Conservation (phyloP, 2,113 vertebrate species). For the Echinops telfairi region DNA sequence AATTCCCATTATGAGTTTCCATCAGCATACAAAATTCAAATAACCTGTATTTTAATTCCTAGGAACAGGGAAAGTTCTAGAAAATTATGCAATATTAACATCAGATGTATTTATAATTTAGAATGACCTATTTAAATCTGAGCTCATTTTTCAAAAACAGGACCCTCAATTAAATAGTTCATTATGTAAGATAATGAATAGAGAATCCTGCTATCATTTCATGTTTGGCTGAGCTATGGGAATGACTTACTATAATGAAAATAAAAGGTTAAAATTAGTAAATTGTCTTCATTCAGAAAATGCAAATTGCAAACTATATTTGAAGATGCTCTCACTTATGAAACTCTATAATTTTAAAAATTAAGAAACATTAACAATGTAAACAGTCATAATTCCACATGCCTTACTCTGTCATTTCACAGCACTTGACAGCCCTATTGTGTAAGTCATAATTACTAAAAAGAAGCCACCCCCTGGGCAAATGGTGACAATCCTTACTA, state of each 20-base stretch:
- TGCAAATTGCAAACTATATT: slow-evolving; percentile 46
- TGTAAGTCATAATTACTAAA: slow-evolving; percentile 66
- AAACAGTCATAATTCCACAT: slow-evolving; percentile 45
- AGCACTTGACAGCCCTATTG: slow-evolving; percentile 42
- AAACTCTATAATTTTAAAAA: slow-evolving; percentile 67
- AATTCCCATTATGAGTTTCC: slow-evolving; percentile 30
- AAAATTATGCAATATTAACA: slow-evolving; percentile 47
- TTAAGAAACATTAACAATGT: slow-evolving; percentile 68
- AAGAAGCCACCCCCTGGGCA: not conserved
- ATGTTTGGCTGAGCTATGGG: slow-evolving; percentile 29
- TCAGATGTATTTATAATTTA: slow-evolving; percentile 71
- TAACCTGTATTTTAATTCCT: slow-evolving; percentile 20
- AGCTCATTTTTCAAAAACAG: slow-evolving; percentile 57
- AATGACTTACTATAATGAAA: slow-evolving; percentile 25
- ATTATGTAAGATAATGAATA: slow-evolving; percentile 42
- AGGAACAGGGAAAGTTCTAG: slow-evolving; percentile 48
- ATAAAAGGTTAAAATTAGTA: slow-evolving; percentile 66
- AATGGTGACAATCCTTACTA: slow-evolving; percentile 17
- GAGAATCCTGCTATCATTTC: slow-evolving; percentile 54
- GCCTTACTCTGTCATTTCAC: slow-evolving; percentile 47
- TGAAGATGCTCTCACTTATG: slow-evolving; percentile 66
- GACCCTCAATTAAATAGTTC: not conserved
- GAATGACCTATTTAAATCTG: slow-evolving; percentile 68
- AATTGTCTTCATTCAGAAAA: slow-evolving; percentile 76
- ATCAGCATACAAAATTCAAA: slow-evolving; percentile 62